Evolutionary conservation across 1,140 invertebrate genomes (phyloP).

Genomic region (Kradibia gibbosae): DNA sequence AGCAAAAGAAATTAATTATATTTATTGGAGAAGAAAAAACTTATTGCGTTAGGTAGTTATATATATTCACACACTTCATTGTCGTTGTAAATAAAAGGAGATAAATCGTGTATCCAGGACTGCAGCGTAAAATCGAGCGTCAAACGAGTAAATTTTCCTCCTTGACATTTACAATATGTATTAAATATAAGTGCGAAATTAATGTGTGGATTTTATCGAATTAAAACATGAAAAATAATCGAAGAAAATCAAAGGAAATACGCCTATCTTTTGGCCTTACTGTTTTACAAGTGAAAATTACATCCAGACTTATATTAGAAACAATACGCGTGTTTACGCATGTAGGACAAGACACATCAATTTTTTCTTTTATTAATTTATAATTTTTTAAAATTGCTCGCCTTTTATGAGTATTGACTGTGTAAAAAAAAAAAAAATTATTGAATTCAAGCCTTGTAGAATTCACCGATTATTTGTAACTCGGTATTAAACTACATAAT

Average conservation of each 20-base stretch:
- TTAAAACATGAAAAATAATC: slow-evolving; percentile 23
- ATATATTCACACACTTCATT: slow-evolving; percentile 53
- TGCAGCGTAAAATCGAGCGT: not conserved
- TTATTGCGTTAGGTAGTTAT: slow-evolving; percentile 52
- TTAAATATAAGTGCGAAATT: slow-evolving; percentile 17
- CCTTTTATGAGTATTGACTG: slow-evolving; percentile 45
- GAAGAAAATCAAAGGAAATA: slow-evolving; percentile 44
- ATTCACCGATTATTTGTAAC: slow-evolving; percentile 44
- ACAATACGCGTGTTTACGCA: not conserved
- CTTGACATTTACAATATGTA: slow-evolving; percentile 16
- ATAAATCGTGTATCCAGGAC: not conserved
- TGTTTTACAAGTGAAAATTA: slow-evolving; percentile 57
- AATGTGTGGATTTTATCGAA: slow-evolving; percentile 37
- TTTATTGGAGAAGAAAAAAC: slow-evolving; percentile 25
- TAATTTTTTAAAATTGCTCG: slow-evolving; percentile 44
- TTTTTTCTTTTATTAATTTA: slow-evolving; percentile 47
- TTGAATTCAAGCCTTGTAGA: slow-evolving; percentile 39
- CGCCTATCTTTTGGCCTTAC: slow-evolving; percentile 70
- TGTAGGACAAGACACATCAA: slow-evolving; percentile 54
- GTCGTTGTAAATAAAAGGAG: slow-evolving; percentile 46
- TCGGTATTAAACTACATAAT: slow-evolving; percentile 34
- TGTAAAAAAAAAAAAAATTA: slow-evolving; percentile 30
- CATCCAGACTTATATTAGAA: not conserved
- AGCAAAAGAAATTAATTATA: slow-evolving; percentile 29
- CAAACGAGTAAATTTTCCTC: slow-evolving; percentile 10